Evolutionary conservation across 2,888 invertebrate genomes (phyloP).

Genomic region (Macrosoma leucophasiata): DNA sequence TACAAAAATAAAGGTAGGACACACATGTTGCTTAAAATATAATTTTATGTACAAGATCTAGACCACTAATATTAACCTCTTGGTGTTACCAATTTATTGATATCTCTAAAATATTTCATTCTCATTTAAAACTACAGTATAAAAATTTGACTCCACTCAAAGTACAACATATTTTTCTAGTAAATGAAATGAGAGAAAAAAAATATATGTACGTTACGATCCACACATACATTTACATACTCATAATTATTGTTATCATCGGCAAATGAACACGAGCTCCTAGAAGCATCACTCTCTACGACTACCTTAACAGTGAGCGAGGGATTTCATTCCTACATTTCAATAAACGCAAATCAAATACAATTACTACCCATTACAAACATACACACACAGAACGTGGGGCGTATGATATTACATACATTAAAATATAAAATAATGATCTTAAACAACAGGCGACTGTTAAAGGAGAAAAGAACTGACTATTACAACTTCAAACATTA

Average conservation of each 20-base stretch:
- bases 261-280: constrained; percentile 60
- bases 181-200: constrained; percentile 37
- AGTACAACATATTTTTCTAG: constrained; percentile 46
- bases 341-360: too few relatives aligned
- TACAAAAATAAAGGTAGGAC: constrained; percentile 46
- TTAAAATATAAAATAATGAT: too few relatives aligned
- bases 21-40: constrained; percentile 32
- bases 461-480: too few relatives aligned
- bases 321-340: constrained; percentile 64
- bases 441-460: too few relatives aligned
- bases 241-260: constrained; percentile 49
- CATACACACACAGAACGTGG: too few relatives aligned
- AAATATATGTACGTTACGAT: constrained; percentile 37
- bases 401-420: too few relatives aligned
- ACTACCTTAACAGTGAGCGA: constrained; percentile 60
- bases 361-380: too few relatives aligned
- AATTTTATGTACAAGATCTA: constrained; percentile 47
- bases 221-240: constrained; percentile 38
- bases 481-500: too few relatives aligned
- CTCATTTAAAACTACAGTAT: constrained; percentile 52
- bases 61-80: constrained; percentile 43
- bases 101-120: constrained; percentile 37
- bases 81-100: constrained; percentile 63
- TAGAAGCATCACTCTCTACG: constrained; percentile 43
- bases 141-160: constrained; percentile 57